These are phyloP conservation scores for Eupithecia vulgata DNA, from an alignment of 2,888 invertebrate species.

Conservation along the genomic window DNA sequence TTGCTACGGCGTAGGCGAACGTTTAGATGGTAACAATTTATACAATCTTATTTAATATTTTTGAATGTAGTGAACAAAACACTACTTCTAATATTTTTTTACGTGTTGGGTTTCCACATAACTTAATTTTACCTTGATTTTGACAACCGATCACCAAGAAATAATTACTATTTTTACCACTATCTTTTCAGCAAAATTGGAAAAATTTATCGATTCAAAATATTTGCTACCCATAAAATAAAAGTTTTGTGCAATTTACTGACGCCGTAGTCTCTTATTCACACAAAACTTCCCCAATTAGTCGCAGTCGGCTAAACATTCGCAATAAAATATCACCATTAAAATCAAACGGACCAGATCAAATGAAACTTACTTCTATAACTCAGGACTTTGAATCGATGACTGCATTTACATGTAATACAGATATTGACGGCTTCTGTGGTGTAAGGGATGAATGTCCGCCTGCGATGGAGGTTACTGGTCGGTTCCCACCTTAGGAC, in stretches of 20 bases:
- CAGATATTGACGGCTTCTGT: not conserved
- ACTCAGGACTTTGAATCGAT: slow-evolving; percentile 45
- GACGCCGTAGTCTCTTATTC: slow-evolving; percentile 25
- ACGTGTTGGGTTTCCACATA: not conserved
- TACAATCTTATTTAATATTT: not conserved
- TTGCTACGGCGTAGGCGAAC: slow-evolving; percentile 6
- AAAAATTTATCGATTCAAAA: slow-evolving; percentile 12
- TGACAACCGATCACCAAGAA: not conserved
- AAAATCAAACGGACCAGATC: slow-evolving; percentile 70
- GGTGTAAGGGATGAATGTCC: no score
- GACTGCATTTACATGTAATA: not conserved
- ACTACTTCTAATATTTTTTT: not conserved
- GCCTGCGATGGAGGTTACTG: no score
- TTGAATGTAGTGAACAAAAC: no score
- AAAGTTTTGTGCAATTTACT: slow-evolving; percentile 28
- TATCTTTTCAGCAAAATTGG: not conserved
- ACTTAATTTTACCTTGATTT: not conserved
- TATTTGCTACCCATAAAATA: slow-evolving; percentile 26
- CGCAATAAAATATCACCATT: slow-evolving; percentile 63
- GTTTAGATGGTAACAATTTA: not conserved
- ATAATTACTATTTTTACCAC: not conserved
- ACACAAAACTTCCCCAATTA: slow-evolving; percentile 44
- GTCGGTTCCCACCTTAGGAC: no score
- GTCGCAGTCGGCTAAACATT: slow-evolving; percentile 43
- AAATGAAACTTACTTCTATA: slow-evolving; percentile 57